Evolutionary conservation across 2,113 vertebrate species (phyloP).

Genomic region (Centropus bengalensis): DNA sequence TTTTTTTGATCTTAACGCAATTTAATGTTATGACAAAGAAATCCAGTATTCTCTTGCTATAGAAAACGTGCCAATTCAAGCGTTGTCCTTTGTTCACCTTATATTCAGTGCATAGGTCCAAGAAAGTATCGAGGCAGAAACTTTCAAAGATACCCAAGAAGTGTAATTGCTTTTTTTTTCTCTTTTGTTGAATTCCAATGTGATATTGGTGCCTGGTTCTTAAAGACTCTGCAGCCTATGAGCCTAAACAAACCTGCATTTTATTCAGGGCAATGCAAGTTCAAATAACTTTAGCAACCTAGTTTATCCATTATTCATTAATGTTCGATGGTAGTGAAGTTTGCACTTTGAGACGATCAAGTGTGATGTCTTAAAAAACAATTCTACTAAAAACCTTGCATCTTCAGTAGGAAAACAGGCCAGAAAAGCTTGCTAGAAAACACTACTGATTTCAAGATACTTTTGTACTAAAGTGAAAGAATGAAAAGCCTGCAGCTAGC

Average conservation of each 20-base stretch:
- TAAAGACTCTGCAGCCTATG: not conserved
- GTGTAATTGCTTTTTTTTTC: not conserved
- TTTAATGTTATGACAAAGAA: not conserved
- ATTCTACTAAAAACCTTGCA: not conserved
- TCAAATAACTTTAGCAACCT: not conserved
- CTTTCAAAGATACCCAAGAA: not conserved
- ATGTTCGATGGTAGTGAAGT: not conserved
- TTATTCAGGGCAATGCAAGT: not conserved
- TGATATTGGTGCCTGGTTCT: not conserved
- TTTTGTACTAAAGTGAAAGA: not conserved
- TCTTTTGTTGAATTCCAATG: not conserved
- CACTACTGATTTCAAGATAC: not conserved
- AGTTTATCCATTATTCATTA: not conserved
- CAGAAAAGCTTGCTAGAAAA: not conserved
- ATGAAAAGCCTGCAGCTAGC: not conserved
- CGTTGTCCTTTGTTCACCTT: not conserved
- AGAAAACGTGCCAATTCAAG: not conserved
- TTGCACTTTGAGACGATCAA: not conserved
- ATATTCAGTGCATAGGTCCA: not conserved
- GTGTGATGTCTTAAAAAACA: not conserved
- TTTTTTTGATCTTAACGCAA: not conserved
- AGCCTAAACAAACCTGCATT: not conserved
- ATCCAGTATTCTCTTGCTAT: not conserved
- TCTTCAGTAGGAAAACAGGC: not conserved
- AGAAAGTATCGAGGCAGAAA: not conserved